Evolutionary conservation across 2,797 vertebrate genomes (phyloP).

Genomic region (Smutsia gigantea): DNA sequence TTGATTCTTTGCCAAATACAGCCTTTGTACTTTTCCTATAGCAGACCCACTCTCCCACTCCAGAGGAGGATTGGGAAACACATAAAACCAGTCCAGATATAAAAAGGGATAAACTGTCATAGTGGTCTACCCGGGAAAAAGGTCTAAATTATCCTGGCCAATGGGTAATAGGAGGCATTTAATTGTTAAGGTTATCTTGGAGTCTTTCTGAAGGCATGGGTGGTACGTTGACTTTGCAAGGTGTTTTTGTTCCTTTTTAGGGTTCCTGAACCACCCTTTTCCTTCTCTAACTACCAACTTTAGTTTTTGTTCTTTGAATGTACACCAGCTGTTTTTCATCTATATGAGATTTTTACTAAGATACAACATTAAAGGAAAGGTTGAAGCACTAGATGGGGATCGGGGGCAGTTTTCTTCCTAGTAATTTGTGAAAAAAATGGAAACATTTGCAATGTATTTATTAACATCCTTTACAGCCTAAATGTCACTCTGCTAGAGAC

Average conservation of each 20-base stretch:
- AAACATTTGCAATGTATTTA: background rate
- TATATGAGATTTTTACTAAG: slow-evolving; percentile 11
- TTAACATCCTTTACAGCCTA: background rate
- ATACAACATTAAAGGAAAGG: slow-evolving; percentile 2
- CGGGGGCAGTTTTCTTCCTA: background rate
- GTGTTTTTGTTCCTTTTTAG: slow-evolving; percentile 24
- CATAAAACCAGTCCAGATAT: background rate
- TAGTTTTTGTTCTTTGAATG: slow-evolving; percentile 33
- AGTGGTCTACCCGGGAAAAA: background rate
- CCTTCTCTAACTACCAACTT: background rate
- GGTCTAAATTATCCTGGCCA: background rate
- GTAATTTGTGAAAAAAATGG: background rate
- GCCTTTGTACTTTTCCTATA: background rate
- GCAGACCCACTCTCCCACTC: background rate
- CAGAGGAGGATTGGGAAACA: background rate
- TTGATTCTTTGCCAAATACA: background rate
- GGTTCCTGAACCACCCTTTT: background rate
- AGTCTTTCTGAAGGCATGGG: background rate
- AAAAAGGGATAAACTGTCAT: background rate
- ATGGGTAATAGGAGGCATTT: background rate
- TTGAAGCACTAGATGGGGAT: background rate
- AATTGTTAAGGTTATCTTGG: slow-evolving; percentile 12
- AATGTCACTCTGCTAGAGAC: background rate
- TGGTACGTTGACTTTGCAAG: background rate
- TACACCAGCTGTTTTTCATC: slow-evolving; percentile 33